Evolutionary conservation across 2,888 invertebrate genomes (phyloP), one percentile per base, ranked within the genome.

Genomic region (Hypomecis atomaria): DNA sequence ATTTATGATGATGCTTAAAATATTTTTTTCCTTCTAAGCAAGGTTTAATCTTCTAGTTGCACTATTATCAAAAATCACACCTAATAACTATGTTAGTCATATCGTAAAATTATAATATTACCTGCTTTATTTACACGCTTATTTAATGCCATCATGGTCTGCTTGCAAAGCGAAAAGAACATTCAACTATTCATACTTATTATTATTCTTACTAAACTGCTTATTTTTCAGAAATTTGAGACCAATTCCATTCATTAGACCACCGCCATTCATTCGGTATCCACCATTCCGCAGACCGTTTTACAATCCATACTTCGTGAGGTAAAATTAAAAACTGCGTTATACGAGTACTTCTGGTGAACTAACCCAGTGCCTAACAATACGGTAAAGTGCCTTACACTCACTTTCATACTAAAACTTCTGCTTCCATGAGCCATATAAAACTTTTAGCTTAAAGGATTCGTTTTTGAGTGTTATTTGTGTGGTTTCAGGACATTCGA

Each of bases 401-500:
- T 60, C 45, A 67, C 36, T 60, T 59, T 62, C 62, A 56, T 42
- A 62, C 7, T 57, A 57, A 57, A n/a, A 10, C 37, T 36, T 52
- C 13, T 40, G 70, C 72, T 61, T 67, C 43, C 56, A 57, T 9
- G n/a, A 47, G 40, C 40, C 58, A 55, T 8, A 58, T 11, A 49
- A 11, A 13, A 11, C 44, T 54, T 57, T 11, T 57, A 8, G 38
- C 40, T 10, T 9, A 8, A 42, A 6, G 34, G 23, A 33, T 49
- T 8, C 49, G 33, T 47, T 48, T 59, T 38, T 69, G 42, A 65
- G 66, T 54, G 44, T 55, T 47, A 13, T 66, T 77, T 73, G 65
- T 73, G 67, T 85, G 65, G 68, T 83, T 88, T 68, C 91, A 92
- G 92, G 86, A 82, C 79, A 55, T 90, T 90, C 76, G 72, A 80